phyloP scores from a whole-genome alignment of 30 jellyfish, hydroid and myxozoan genomes.

The Hydractinia symbiolongicarpus region DNA sequence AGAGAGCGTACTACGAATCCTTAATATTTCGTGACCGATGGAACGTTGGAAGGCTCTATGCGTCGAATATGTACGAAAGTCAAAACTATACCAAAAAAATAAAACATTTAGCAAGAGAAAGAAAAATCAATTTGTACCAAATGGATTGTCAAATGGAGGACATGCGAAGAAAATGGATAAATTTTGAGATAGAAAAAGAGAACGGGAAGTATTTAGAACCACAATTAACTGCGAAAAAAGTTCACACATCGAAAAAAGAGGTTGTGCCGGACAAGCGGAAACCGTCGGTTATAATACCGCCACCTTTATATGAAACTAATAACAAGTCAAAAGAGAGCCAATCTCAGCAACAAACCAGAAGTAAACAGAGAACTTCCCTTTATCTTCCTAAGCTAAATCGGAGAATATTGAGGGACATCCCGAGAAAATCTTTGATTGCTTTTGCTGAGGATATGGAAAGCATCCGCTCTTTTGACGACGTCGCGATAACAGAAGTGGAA shows the following conservation, averaged over 20 bases:
- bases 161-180: background rate
- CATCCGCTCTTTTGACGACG: no score
- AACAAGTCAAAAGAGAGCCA: background rate
- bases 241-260: background rate
- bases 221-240: background rate
- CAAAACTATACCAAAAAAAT: constrained; percentile 3
- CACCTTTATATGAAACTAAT: background rate
- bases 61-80: constrained; percentile 18
- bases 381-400: constrained; percentile 10
- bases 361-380: background rate
- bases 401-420: background rate
- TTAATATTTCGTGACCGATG: constrained; percentile 11
- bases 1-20: constrained; percentile 19
- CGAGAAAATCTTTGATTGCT: background rate
- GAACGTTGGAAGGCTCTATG: constrained; percentile 30
- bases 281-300: background rate
- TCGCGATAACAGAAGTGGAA: no score
- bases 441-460: no score
- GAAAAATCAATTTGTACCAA: background rate
- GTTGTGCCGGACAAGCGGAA: constrained; percentile 12
- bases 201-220: background rate
- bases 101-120: constrained; percentile 21
- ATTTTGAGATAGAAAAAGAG: background rate
- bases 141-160: constrained; percentile 2
- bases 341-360: background rate